Evolutionary conservation across 92 coral and sea anemone genomes (phyloP).

Genomic region (Palythoa caribaeorum): DNA sequence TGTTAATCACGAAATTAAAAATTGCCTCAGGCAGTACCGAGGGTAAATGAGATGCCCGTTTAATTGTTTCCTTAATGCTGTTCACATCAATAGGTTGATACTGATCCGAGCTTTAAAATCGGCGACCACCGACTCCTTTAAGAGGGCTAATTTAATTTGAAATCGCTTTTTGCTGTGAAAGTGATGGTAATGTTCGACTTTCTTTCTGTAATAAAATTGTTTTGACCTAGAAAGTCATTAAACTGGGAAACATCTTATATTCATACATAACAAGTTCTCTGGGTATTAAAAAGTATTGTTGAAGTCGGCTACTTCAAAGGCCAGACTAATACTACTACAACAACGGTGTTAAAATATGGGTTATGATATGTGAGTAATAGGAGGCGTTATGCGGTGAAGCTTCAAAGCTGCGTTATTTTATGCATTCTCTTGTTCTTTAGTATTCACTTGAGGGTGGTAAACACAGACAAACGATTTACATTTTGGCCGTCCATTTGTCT

Average conservation of each 20-base stretch:
- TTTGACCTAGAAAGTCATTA: constrained; percentile 7
- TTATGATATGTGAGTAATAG: background rate
- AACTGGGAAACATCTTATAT: constrained; percentile 22
- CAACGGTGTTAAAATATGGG: background rate
- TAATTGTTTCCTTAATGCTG: background rate
- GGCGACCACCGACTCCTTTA: background rate
- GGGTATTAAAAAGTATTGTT: constrained; percentile 7
- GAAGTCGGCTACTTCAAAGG: constrained; percentile 37
- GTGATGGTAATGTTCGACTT: constrained; percentile 1
- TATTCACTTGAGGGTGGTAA: constrained; percentile 40
- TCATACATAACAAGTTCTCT: constrained; percentile 19
- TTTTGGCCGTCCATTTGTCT: constrained; percentile 16
- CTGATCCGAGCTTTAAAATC: background rate
- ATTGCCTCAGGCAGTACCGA: constrained; percentile 19
- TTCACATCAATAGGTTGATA: constrained; percentile 12
- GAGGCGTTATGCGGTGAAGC: background rate
- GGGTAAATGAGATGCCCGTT: constrained; percentile 27
- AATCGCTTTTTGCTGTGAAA: background rate
- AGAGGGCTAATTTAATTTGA: background rate
- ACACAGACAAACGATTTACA: constrained; percentile 28
- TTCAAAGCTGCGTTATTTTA: background rate
- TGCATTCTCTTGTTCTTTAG: constrained; percentile 19
- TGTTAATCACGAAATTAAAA: background rate
- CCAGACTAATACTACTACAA: constrained; percentile 3
- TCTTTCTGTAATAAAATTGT: constrained; percentile 13